phyloP scores from a whole-genome alignment of 1,140 invertebrate genomes.

The Drosophila tristis region DNA sequence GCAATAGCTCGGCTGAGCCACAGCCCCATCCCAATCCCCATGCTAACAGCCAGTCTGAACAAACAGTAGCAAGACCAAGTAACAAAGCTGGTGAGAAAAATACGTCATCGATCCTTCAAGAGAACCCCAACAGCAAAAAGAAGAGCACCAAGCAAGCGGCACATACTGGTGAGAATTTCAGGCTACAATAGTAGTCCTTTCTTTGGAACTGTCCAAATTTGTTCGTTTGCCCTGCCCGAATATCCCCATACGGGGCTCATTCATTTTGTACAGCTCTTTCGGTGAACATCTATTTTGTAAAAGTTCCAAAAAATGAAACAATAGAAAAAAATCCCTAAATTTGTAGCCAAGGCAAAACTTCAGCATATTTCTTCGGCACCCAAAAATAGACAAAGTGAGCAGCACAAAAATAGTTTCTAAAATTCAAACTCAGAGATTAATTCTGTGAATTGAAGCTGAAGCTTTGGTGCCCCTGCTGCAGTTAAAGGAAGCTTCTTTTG shows the following conservation, averaged over 20 bases:
- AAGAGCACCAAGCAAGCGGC: too few relatives aligned
- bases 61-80: too few relatives aligned
- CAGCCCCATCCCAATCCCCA: too few relatives aligned
- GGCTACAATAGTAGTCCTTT: background rate
- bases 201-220: background rate
- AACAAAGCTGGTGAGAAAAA: too few relatives aligned
- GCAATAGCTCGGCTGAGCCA: too few relatives aligned
- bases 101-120: too few relatives aligned
- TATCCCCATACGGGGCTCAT: constrained; percentile 11
- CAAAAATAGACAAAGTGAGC: constrained; percentile 2
- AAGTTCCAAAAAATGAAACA: constrained; percentile 13
- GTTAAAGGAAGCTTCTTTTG: background rate
- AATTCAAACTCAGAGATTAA: background rate
- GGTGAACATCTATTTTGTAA: constrained; percentile 20
- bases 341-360: constrained; percentile 17
- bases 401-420: background rate
- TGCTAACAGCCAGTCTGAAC: too few relatives aligned
- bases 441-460: background rate
- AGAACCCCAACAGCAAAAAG: too few relatives aligned
- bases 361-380: constrained; percentile 38
- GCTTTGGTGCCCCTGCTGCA: background rate
- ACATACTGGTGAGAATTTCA: constrained; percentile 1
- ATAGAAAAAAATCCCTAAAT: constrained; percentile 37
- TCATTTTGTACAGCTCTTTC: constrained; percentile 9
- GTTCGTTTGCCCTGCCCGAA: background rate